phyloP scores from a whole-genome alignment of 2,113 vertebrate species.

The Salvelinus fontinalis region DNA sequence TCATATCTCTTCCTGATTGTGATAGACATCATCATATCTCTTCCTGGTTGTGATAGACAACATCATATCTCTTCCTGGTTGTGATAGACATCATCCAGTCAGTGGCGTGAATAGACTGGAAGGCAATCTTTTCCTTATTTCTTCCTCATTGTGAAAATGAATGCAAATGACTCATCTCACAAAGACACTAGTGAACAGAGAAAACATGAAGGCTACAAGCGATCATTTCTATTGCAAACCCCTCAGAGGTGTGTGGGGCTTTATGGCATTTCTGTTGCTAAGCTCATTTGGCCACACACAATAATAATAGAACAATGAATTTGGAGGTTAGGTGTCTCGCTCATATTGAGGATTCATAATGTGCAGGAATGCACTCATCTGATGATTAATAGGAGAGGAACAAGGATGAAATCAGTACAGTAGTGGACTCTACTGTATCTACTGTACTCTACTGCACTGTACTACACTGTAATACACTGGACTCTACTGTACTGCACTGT shows the following conservation, averaged over 20 bases:
- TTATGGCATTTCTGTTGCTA: slow-evolving; percentile 59
- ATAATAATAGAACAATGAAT: slow-evolving; percentile 68
- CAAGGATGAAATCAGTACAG: neutral
- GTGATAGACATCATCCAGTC: slow-evolving; percentile 10
- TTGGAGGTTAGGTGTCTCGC: slow-evolving; percentile 69
- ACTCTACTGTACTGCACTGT: too few species aligned
- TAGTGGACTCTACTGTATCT: too few species aligned
- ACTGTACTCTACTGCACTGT: too few species aligned
- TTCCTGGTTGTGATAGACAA: too few species aligned
- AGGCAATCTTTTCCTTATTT: neutral
- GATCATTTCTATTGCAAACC: slow-evolving; percentile 64
- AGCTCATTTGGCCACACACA: slow-evolving; percentile 43
- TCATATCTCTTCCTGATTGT: neutral
- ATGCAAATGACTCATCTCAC: slow-evolving; percentile 5
- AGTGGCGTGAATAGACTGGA: neutral
- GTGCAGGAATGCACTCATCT: slow-evolving; percentile 53
- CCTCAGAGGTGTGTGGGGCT: slow-evolving; percentile 47
- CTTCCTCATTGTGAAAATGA: slow-evolving; percentile 16
- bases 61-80: neutral
- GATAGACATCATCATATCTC: too few species aligned
- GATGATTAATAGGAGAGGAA: slow-evolving; percentile 57
- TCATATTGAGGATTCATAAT: too few species aligned
- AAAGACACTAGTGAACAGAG: slow-evolving; percentile 8
- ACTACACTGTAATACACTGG: too few species aligned
- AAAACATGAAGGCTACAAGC: neutral